Evolutionary conservation across 2,113 vertebrate genomes (phyloP).

Genomic region (Scolopax mira): DNA sequence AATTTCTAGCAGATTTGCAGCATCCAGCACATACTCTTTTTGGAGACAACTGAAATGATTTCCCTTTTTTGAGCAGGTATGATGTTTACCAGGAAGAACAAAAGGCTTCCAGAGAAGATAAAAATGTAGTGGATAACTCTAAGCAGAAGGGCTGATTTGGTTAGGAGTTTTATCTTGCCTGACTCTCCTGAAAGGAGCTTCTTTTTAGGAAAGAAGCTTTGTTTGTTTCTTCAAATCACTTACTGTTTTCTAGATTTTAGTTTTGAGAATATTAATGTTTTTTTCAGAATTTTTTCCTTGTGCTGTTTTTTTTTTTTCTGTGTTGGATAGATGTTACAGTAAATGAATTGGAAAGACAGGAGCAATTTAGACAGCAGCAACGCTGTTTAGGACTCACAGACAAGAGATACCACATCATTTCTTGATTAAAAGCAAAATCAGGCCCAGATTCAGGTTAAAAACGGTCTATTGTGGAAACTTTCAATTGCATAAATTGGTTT

Average conservation of each 20-base stretch:
- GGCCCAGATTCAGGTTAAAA: neutral
- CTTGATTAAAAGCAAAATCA: neutral
- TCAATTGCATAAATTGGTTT: neutral
- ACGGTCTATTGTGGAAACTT: neutral
- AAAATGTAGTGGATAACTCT: neutral
- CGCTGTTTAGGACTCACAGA: neutral
- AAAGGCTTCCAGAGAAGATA: neutral
- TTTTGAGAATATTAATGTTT: neutral
- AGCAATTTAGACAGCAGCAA: neutral
- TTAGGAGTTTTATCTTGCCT: neutral
- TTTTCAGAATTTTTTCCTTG: neutral
- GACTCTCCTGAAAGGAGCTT: neutral
- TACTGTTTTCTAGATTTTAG: neutral
- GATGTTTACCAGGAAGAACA: neutral
- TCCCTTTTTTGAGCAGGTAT: neutral
- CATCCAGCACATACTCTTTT: neutral
- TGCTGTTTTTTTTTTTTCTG: neutral
- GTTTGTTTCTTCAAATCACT: neutral
- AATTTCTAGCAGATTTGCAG: neutral
- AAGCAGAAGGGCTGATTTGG: neutral
- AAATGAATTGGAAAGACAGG: neutral
- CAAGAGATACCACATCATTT: neutral
- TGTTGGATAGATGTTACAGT: neutral
- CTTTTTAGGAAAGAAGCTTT: neutral
- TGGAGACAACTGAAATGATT: neutral